A percentile compares a stretch with the other conserved stretches of the same genome.
These are phyloP conservation scores for Buceros bicornis DNA, from an alignment of 2,797 vertebrate genomes.

Conservation along the genomic window DNA sequence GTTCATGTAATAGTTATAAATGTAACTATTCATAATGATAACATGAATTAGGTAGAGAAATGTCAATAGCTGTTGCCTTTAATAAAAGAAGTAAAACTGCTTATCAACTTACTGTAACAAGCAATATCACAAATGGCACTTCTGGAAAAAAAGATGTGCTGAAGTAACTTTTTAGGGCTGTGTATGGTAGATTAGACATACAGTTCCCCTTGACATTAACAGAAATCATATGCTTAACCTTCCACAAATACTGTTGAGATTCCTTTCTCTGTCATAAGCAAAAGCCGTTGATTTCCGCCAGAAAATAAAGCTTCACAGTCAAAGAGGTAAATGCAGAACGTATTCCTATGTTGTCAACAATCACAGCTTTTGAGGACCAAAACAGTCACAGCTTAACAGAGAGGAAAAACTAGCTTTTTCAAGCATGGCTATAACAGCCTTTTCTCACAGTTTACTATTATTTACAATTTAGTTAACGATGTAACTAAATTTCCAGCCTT, in stretches of 20 bases:
- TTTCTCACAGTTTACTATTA: constrained; percentile 10
- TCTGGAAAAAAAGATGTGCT: constrained; percentile 12
- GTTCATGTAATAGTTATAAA: constrained; percentile 23
- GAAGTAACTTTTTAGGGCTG: constrained; percentile 16
- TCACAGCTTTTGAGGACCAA: background rate
- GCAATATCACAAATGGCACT: constrained; percentile 38
- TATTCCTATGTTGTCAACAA: background rate
- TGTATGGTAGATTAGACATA: background rate
- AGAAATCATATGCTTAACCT: constrained; percentile 9
- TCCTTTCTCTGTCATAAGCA: background rate
- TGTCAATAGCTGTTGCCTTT: constrained; percentile 8
- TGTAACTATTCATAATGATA: constrained; percentile 28
- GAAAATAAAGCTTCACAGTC: background rate
- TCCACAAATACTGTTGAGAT: background rate
- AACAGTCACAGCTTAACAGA: background rate
- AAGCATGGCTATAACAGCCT: background rate
- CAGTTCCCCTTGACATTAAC: constrained; percentile 4
- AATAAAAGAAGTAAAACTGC: constrained; percentile 18
- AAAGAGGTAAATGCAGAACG: background rate
- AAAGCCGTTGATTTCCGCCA: background rate
- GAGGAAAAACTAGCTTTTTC: background rate
- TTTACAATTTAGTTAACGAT: background rate
- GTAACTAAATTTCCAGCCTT: background rate
- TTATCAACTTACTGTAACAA: background rate
- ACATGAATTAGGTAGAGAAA: constrained; percentile 32